Evolutionary conservation across 2,888 invertebrate species (phyloP), one percentile per base, ranked within the genome.

Genomic region (Carcina quercana): DNA sequence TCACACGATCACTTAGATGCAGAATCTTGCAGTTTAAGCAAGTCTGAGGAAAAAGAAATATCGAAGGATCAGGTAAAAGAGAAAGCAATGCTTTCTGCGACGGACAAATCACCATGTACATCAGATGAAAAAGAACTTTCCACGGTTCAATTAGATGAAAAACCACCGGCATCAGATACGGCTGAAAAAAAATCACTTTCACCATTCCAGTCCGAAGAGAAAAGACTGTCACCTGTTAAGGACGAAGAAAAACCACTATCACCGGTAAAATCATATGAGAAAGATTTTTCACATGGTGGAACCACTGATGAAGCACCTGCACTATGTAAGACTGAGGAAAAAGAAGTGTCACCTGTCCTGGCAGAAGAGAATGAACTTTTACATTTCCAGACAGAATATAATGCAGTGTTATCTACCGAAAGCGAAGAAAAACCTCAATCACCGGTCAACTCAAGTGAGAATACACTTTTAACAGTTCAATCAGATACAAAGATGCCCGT

Each of bases 1-100:
- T 25, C 30, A 8, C 26, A 25, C 0, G 12, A 22, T 1, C 33
- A 37, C 10, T 17, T 6, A 12, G 10, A 34, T 10, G 42, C 43
- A 12, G 39, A 41, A 17, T 11, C 13, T 5, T 10, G 25, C 5
- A 45, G 35, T 15, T 41, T 32, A 10, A 33, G 33, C 10, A 34
- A 42, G 24, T 14, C 27, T 3, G 24, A 32, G 6, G 24, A 28
- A 4, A 25, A 30, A 4, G 25, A n/a, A 13, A 31, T 28, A 28
- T 11, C 15, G 5, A 28, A 7, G 14, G 13, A 13, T 10, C 24
- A 3, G 11, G 11, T 24, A 7, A 3, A 24, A 11, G 11, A 11
- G 7, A 22, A 15, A 15, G 29, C 15, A 19, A 11, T 11, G 5
- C 13, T 21, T 21, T 14, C 20, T 10, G 25, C 6, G 11, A 24